A percentile compares a stretch with the other conserved stretches of the same genome.
Conservation (phyloP, 2,113 vertebrate genomes). For the Pachypanchax playfairii region DNA sequence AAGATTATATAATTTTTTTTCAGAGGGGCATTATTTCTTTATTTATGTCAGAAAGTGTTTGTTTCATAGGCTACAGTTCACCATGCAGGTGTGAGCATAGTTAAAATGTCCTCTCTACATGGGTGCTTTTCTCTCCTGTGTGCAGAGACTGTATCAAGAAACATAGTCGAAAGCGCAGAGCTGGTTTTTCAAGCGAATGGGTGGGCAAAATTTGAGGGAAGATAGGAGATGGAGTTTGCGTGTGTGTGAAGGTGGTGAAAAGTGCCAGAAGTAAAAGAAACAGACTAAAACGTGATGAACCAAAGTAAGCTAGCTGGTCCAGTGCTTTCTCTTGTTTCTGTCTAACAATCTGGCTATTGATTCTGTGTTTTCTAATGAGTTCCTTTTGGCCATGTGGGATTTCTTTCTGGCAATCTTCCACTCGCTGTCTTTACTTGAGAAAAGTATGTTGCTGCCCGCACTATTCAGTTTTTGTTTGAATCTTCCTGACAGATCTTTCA, state of each 20-base stretch:
- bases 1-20: no score
- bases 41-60: constrained; percentile 26
- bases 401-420: constrained; percentile 57
- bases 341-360: constrained; percentile 61
- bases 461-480: constrained; percentile 30
- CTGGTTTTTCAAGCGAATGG: constrained; percentile 46
- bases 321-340: constrained; percentile 31
- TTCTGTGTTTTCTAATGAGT: constrained; percentile 70
- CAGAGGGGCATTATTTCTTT: not conserved
- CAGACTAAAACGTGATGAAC: constrained; percentile 42
- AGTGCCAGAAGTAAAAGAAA: constrained; percentile 60
- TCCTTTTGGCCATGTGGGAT: constrained; percentile 62
- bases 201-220: constrained; percentile 27
- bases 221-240: constrained; percentile 17
- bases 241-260: constrained; percentile 42
- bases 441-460: constrained; percentile 14
- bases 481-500: constrained; percentile 17
- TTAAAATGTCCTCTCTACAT: constrained; percentile 57
- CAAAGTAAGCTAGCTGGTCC: constrained; percentile 45
- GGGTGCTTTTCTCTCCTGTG: constrained; percentile 44
- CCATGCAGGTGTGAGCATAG: constrained; percentile 22
- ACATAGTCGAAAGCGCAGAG: constrained; percentile 29
- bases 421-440: constrained; percentile 47
- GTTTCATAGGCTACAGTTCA: constrained; percentile 23
- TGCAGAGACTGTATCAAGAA: constrained; percentile 55